Evolutionary conservation across 2,888 invertebrate species (phyloP).

Genomic region (Melieria picta): DNA sequence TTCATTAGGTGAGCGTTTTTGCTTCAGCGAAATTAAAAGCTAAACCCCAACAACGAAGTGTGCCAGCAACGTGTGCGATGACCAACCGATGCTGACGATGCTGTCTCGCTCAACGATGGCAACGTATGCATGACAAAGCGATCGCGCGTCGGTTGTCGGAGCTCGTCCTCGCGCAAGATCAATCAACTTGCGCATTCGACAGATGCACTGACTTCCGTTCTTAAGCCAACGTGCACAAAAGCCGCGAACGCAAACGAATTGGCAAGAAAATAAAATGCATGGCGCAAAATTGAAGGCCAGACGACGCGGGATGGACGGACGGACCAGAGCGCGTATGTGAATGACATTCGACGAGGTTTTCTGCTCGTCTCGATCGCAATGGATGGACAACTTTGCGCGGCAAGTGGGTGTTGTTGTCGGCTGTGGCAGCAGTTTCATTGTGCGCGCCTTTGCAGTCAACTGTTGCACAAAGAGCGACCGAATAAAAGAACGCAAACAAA

Average conservation of each 20-base stretch:
- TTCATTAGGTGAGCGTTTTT: too few relatives aligned
- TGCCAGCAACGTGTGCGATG: too few relatives aligned
- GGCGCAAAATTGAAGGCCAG: neutral
- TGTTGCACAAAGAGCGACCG: neutral
- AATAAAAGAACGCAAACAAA: neutral
- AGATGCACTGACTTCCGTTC: neutral
- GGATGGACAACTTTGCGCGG: neutral
- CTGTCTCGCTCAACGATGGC: neutral
- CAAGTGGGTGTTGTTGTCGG: neutral
- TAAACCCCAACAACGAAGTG: too few relatives aligned
- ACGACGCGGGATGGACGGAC: too few relatives aligned
- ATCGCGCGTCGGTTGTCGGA: neutral
- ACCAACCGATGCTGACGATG: neutral
- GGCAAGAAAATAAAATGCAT: neutral
- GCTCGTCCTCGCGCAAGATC: slow-evolving; percentile 17
- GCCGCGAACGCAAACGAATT: neutral
- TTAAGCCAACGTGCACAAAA: neutral
- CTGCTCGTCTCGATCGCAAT: neutral
- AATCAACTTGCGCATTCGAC: slow-evolving; percentile 9
- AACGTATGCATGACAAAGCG: neutral
- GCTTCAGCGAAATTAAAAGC: too few relatives aligned
- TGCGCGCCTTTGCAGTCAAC: neutral
- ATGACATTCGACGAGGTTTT: neutral
- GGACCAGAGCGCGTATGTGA: neutral
- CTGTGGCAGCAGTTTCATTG: neutral